A percentile compares a stretch with the other conserved stretches of the same genome.
phyloP scores from a whole-genome alignment of 2,888 invertebrate species.

The Apomyelois bistriatella region DNA sequence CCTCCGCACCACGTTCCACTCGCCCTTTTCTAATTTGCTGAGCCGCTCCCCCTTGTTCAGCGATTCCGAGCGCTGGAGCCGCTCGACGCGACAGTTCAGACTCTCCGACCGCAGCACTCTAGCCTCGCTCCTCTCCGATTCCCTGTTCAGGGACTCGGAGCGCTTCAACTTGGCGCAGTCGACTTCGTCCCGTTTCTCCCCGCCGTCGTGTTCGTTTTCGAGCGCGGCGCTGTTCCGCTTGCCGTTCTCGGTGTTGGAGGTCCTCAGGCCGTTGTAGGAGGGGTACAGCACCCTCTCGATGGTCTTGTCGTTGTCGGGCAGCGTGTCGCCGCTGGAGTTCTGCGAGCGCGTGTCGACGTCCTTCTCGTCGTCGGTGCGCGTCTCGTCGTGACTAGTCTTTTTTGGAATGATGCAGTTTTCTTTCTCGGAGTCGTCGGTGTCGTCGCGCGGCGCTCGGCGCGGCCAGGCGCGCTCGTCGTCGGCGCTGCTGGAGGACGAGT shows the following conservation, averaged over 20 bases:
- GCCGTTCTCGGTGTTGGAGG: constrained; percentile 34
- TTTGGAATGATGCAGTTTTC: constrained; percentile 51
- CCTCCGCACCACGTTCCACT: constrained; percentile 84
- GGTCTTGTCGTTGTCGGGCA: constrained; percentile 66
- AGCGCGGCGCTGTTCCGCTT: constrained; percentile 47
- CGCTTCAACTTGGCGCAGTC: constrained; percentile 66
- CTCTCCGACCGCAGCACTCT: constrained; percentile 82
- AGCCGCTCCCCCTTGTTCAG: constrained; percentile 47
- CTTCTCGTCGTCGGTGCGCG: constrained; percentile 74
- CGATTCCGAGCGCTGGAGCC: constrained; percentile 40
- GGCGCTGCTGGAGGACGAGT: constrained; percentile 56
- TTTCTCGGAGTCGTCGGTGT: constrained; percentile 64
- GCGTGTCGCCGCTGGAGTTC: constrained; percentile 46
- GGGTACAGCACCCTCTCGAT: constrained; percentile 33
- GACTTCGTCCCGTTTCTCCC: constrained; percentile 29
- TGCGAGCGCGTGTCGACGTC: constrained; percentile 88
- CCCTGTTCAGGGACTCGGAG: constrained; percentile 82
- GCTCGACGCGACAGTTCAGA: constrained; percentile 73
- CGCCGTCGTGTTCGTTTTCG: constrained; percentile 29
- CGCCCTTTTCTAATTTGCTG: constrained; percentile 86
- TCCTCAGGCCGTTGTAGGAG: constrained; percentile 26
- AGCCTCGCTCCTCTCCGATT: constrained; percentile 66
- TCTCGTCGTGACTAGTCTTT: constrained; percentile 24
- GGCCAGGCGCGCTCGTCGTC: constrained; percentile 43
- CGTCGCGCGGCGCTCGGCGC: constrained; percentile 33